A percentile compares a stretch with the other conserved stretches of the same genome.
phyloP scores from a whole-genome alignment of 2,797 vertebrate species.

The Ctenosaura bakeri region DNA sequence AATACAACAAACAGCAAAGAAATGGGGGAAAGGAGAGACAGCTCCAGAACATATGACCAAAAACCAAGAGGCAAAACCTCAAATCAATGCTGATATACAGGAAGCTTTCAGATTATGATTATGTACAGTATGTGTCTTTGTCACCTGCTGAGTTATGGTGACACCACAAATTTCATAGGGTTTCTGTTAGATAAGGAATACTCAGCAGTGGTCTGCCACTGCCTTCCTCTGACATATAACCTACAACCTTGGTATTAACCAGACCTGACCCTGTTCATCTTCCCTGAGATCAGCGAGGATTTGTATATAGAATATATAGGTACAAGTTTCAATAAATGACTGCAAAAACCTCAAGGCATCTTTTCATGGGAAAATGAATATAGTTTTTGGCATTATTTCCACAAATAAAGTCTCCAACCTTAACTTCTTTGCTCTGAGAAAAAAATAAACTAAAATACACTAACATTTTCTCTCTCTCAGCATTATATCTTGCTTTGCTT shows the following conservation, averaged over 20 bases:
- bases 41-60: not conserved
- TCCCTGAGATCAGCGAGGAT: too few relatives aligned
- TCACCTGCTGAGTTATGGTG: not conserved
- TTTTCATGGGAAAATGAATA: not conserved
- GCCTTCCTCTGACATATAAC: too few relatives aligned
- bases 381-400: not conserved
- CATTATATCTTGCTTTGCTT: not conserved
- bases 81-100: not conserved
- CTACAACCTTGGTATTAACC: too few relatives aligned
- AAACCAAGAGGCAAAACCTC: not conserved
- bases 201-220: too few relatives aligned
- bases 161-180: not conserved
- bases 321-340: not conserved
- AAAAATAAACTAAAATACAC: not conserved
- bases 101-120: not conserved
- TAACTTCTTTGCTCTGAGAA: not conserved
- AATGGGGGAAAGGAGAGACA: not conserved
- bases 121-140: not conserved
- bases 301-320: too few relatives aligned
- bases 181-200: too few relatives aligned
- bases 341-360: not conserved
- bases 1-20: not conserved
- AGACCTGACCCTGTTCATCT: too few relatives aligned
- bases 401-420: not conserved
- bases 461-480: not conserved